Conservation (phyloP, 2,888 invertebrate genomes). For the Strigamia transsilvanica region DNA sequence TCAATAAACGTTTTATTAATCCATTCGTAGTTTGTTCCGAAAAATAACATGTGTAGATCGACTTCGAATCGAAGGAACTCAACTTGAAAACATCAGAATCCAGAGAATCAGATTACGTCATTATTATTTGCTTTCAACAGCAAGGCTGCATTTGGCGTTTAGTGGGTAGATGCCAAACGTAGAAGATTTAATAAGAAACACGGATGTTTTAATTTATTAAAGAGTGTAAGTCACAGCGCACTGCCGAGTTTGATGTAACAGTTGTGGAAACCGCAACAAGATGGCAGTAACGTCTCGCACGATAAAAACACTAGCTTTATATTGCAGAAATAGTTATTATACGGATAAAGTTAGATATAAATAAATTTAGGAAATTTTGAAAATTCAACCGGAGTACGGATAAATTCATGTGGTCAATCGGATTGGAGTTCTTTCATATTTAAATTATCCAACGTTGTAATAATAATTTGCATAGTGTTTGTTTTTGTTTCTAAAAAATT, state of each 20-base stretch:
- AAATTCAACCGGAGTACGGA: no score
- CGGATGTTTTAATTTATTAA: neutral
- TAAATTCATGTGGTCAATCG: no score
- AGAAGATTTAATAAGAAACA: no score
- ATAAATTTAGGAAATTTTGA: no score
- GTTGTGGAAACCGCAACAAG: neutral
- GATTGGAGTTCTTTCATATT: no score
- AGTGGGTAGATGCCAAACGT: neutral
- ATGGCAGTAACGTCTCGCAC: neutral
- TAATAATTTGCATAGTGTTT: no score
- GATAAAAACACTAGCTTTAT: neutral
- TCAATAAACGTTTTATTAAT: neutral
- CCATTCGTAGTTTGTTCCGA: no score
- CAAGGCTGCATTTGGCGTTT: neutral
- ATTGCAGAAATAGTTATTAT: neutral
- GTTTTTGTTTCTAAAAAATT: no score
- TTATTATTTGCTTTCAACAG: neutral
- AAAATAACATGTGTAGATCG: no score
- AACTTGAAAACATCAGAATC: neutral
- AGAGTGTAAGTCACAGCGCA: neutral
- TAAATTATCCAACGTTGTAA: no score
- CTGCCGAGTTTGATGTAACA: neutral
- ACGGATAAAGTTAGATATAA: neutral
- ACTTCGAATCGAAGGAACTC: neutral
- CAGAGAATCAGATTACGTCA: neutral